Conservation (phyloP, 2,113 vertebrate species). For the Actenoides hombroni region DNA sequence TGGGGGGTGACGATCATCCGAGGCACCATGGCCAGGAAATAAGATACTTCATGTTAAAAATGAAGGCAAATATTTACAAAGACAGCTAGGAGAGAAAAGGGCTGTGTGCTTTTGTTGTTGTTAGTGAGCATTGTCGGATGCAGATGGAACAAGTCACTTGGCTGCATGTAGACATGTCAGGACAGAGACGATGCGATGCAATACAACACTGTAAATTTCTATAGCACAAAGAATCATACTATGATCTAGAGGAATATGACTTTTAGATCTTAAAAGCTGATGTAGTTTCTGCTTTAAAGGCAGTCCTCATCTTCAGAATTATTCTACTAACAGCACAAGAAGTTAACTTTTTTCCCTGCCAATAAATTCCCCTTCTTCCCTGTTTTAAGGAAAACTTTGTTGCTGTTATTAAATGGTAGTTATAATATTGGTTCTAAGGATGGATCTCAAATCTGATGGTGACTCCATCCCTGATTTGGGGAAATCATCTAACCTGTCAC, state of each 20-base stretch:
- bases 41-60: background rate
- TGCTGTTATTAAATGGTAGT: too few relatives aligned
- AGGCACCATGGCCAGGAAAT: background rate
- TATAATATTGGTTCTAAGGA: too few relatives aligned
- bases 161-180: fast-evolving
- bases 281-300: too few relatives aligned
- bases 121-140: background rate
- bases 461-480: too few relatives aligned
- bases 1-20: background rate
- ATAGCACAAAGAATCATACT: background rate
- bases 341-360: too few relatives aligned
- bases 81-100: background rate
- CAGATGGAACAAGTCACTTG: background rate
- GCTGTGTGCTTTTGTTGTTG: background rate
- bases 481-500: too few relatives aligned
- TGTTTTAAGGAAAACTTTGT: too few relatives aligned
- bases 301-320: too few relatives aligned
- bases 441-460: too few relatives aligned
- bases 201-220: background rate
- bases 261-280: background rate
- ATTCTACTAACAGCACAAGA: too few relatives aligned
- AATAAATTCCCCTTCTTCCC: too few relatives aligned
- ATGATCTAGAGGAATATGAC: fast-evolving
- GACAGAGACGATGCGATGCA: background rate
- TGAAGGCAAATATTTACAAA: background rate